Base-by-base conservation (phyloP, 2,797 vertebrate species). In the Sebastolobus altivelis region DNA sequence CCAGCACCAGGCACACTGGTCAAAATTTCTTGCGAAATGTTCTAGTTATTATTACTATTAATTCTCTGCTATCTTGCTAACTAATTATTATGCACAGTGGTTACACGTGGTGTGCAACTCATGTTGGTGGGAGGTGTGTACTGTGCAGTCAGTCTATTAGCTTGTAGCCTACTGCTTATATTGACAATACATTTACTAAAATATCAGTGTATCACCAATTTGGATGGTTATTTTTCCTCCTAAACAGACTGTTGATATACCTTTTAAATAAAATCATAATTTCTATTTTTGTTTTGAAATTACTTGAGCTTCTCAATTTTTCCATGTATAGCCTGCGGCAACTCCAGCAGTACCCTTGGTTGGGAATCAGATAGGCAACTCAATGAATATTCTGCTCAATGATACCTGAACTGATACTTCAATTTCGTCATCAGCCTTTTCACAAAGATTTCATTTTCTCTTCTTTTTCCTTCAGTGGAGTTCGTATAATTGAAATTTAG, bases 401-500 rank as follows among this genome's bases (percentile, higher is more conserved):
- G 66, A 54, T 16, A 12, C 55, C 29, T 61, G 10, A 63, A 52
- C 22, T 52, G 7, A 58, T 33, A 8, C 46, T 74, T 78, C 20
- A 58, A 59, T 56, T 33, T 35, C 49, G 38, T 35, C 25, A 33
- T 73, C 72, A 56, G 27, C 37, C 25, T 60, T 20, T 37, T 55
- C 65, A 52, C 5, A 54, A 35, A 46, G 1, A 66, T 82, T 81
- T 77, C 1, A 33, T 72, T 60, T 83, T 8, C 37, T 73, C 55
- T 65, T 38, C 4, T 14, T 46, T 14, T 29, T 67, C 33, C 54
- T 31, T 56, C 68, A 38, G 61, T 77, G 55, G 63, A 75, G 60
- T 76, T 76, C 20, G 13, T 37, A 18, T 56, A 81, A 63, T 68
- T 77, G 72, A 71, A 71, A 60, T 71, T 70, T 65, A 1, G 60